phyloP scores from a whole-genome alignment of 53 echinoderm and acorn worm species.

The Paracentrotus lividus region DNA sequence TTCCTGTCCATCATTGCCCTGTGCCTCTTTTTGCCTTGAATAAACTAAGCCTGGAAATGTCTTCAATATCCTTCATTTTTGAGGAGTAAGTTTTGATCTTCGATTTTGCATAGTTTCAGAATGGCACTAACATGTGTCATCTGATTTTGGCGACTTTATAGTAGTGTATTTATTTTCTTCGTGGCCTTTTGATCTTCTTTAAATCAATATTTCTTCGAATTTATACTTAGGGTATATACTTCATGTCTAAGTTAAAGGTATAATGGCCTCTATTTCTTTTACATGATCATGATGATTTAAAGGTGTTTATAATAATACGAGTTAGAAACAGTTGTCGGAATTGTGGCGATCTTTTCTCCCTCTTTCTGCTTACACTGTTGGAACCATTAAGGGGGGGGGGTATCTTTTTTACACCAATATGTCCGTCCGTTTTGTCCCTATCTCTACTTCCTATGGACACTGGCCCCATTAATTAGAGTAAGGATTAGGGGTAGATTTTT shows the following conservation, averaged over 20 bases:
- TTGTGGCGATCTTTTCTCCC: background rate
- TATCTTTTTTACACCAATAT: background rate
- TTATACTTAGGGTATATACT: too few relatives aligned
- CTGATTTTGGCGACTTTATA: slow-evolving; percentile 2
- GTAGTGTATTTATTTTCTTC: background rate
- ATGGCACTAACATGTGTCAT: background rate
- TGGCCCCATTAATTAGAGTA: too few relatives aligned
- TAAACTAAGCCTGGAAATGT: slow-evolving; percentile 31
- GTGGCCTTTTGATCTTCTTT: slow-evolving; percentile 2
- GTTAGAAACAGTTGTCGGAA: background rate
- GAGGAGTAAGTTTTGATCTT: background rate
- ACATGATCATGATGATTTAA: background rate
- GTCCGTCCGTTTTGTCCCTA: background rate
- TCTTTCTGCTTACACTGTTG: background rate
- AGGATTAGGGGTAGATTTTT: too few relatives aligned
- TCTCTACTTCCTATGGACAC: background rate
- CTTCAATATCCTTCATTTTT: slow-evolving; percentile 43
- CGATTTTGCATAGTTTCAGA: background rate
- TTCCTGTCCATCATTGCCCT: background rate
- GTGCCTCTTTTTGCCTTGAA: background rate
- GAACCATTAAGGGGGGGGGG: too few relatives aligned
- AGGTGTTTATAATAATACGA: background rate
- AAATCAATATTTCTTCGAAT: background rate
- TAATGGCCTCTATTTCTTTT: background rate
- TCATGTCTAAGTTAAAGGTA: too few relatives aligned